phyloP scores from a whole-genome alignment of 2,113 vertebrate species.

The Malurus elegans region DNA sequence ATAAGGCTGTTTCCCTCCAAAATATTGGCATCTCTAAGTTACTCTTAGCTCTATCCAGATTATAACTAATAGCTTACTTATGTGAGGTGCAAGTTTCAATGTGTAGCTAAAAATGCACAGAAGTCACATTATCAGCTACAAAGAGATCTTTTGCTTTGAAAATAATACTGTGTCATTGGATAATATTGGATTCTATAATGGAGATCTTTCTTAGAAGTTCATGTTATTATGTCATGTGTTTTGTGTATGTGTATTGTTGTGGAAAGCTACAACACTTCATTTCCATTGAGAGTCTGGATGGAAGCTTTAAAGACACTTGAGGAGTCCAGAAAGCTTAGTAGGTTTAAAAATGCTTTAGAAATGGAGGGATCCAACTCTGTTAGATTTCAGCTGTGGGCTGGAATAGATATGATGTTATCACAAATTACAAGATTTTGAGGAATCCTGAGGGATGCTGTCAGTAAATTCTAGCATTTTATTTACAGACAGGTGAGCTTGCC shows the following conservation, averaged over 20 bases:
- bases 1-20: background rate
- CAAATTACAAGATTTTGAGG: background rate
- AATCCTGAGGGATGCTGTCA: background rate
- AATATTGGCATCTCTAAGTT: background rate
- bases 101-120: background rate
- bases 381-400: background rate
- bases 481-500: background rate
- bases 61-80: background rate
- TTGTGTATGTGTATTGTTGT: background rate
- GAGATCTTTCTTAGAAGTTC: background rate
- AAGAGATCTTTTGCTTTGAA: background rate
- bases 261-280: background rate
- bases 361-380: background rate
- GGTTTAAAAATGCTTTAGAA: background rate
- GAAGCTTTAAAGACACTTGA: background rate
- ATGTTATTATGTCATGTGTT: background rate
- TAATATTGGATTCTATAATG: background rate
- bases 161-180: background rate
- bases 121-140: background rate
- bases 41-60: background rate
- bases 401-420: background rate
- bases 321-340: background rate
- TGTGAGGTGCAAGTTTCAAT: background rate
- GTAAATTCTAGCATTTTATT: background rate
- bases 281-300: background rate